Conservation (phyloP, 2,113 vertebrate genomes). For the Excalfactoria chinensis region DNA sequence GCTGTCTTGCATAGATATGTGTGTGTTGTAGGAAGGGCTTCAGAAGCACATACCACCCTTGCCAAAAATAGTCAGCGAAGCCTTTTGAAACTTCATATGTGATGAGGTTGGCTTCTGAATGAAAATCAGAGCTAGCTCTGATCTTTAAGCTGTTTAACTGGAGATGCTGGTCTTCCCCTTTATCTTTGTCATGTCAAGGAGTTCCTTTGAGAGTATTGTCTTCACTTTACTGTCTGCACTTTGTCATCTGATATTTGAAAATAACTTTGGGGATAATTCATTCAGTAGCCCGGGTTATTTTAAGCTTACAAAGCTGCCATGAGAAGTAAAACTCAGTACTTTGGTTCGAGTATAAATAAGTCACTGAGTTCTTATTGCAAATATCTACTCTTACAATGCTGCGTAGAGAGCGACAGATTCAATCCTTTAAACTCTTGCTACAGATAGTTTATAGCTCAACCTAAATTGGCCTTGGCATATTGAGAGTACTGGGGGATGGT, state of each 20-base stretch:
- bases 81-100: not conserved
- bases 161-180: not conserved
- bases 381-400: not conserved
- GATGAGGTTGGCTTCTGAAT: not conserved
- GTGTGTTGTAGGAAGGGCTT: not conserved
- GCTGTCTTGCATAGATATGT: too few relatives aligned
- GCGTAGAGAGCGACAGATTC: not conserved
- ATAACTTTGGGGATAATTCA: not conserved
- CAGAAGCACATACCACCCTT: not conserved
- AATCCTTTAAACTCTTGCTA: not conserved
- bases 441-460: not conserved
- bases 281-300: conserved; percentile 25
- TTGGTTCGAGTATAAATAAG: not conserved
- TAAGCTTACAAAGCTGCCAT: not conserved
- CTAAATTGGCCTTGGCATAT: not conserved
- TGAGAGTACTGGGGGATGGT: not conserved
- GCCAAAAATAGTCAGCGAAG: not conserved
- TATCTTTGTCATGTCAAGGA: not conserved
- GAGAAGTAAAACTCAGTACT: not conserved
- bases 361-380: not conserved
- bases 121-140: not conserved
- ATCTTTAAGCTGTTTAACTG: not conserved
- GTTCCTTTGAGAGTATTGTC: not conserved
- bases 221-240: not conserved
- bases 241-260: not conserved